A percentile compares a stretch with the other conserved stretches of the same genome.
Conservation (phyloP, 1,140 invertebrate genomes). For the Tetramorium alpestre region DNA sequence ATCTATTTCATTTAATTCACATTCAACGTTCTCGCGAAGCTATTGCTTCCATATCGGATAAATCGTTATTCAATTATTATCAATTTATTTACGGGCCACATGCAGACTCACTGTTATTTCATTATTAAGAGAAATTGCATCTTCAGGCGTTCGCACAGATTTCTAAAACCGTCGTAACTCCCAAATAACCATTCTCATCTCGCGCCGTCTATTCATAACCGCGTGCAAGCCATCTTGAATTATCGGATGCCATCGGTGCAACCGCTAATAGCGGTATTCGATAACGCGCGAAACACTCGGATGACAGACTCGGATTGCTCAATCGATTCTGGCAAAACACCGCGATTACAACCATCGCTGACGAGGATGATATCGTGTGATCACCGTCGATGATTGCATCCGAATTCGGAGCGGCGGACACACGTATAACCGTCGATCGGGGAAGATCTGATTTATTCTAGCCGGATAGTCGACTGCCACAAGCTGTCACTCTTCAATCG, state of each 20-base stretch:
- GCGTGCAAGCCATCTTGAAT: constrained; percentile 52
- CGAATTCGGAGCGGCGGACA: not conserved
- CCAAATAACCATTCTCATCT: constrained; percentile 40
- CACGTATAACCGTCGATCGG: not conserved
- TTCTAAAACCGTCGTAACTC: constrained; percentile 14
- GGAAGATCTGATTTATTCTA: not conserved
- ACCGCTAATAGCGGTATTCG: constrained; percentile 58
- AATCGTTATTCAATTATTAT: constrained; percentile 22
- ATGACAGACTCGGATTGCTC: constrained; percentile 38
- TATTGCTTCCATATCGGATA: not conserved
- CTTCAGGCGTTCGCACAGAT: not conserved
- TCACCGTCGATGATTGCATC: not conserved
- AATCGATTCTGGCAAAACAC: constrained; percentile 47
- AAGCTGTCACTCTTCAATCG: not conserved
- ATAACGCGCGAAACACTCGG: constrained; percentile 57
- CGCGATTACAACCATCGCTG: not conserved
- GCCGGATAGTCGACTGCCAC: not conserved
- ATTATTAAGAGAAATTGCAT: constrained; percentile 14
- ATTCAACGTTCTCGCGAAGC: not conserved
- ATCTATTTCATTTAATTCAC: not conserved
- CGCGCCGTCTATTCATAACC: constrained; percentile 49
- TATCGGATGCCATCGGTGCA: constrained; percentile 56
- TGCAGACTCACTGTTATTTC: not conserved
- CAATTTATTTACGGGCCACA: not conserved
- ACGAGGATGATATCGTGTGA: not conserved